Evolutionary conservation across 2,888 invertebrate species (phyloP).

Genomic region (Oscheius sp.): DNA sequence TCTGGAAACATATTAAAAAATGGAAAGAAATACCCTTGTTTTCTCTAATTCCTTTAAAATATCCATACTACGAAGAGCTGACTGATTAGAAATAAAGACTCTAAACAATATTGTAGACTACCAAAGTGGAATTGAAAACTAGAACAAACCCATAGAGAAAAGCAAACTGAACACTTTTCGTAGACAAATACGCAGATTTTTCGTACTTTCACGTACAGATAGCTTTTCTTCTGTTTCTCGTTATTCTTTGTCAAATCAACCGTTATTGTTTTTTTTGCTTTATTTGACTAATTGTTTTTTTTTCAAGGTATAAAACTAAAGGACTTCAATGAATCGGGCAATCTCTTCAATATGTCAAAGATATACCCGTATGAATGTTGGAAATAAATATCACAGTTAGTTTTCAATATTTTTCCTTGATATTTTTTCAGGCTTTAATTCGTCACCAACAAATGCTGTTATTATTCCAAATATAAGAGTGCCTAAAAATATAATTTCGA

Average conservation of each 20-base stretch:
- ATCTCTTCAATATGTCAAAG: slow-evolving; percentile 39
- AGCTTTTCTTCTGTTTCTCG: not conserved
- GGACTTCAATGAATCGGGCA: slow-evolving; percentile 38
- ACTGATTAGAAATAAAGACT: not conserved
- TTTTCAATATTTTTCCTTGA: not conserved
- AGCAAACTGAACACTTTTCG: not conserved
- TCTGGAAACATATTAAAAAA: too few relatives aligned
- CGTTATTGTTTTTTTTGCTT: not conserved
- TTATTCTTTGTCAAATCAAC: not conserved
- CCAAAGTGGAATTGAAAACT: not conserved
- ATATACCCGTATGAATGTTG: slow-evolving; percentile 37
- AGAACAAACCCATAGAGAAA: not conserved
- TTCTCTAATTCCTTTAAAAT: slow-evolving; percentile 18
- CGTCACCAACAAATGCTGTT: slow-evolving; percentile 34
- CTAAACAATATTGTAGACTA: not conserved
- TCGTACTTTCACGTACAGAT: not conserved
- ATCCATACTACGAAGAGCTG: not conserved
- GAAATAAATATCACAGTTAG: slow-evolving; percentile 5
- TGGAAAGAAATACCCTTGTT: slow-evolving; percentile 13
- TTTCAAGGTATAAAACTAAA: not conserved
- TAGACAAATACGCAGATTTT: not conserved
- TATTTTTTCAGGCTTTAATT: slow-evolving; percentile 31
- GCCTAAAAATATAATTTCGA: slow-evolving; percentile 14
- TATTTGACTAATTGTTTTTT: not conserved
- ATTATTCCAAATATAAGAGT: slow-evolving; percentile 32